Base-by-base conservation (phyloP, 2,888 invertebrate species). In the Ceriagrion tenellum region DNA sequence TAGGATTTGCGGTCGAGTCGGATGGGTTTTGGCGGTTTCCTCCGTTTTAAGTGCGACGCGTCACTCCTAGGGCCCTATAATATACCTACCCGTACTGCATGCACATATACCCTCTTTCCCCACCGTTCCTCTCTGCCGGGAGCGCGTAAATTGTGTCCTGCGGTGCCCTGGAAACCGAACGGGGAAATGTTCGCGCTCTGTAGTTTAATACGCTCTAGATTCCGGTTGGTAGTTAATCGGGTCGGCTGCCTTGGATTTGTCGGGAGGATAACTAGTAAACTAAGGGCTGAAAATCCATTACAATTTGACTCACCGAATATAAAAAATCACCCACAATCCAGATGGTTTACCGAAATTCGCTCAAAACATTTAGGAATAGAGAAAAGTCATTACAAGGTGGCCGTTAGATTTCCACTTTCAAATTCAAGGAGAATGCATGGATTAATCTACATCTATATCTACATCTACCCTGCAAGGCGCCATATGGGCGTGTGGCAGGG, bases 1-100 rank as follows among this genome's bases (percentile, higher is more conserved):
- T 81, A 81, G 30, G 81, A 35, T 81, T 81, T 81, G 81, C 81
- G 81, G 81, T 16, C 4, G 35, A 81, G 81, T 81, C 35, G 35
- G 81, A 81, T 81, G 81, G 81, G 35, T 81, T 81, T 81, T 81
- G 30, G 81, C 35, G 81, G 81, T 81, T 81, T 81, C 81, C 81
- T 35, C 30, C 35, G 13, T 30, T 69, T 69, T 35, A 81, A 81
- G 81, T 35, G 35, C 81, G 35, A 35, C 81, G 0, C 81, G 81
- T 81, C 35, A 81, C 81, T 81, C 26, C 81, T 30, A 35, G 81
- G 0, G 30, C 35, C 35, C 81, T 81, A 35, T 81, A 81, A 81
- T 81, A 81, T 35, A 30, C 74, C 74, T 30, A 30, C 16, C n/a
- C 74, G 16, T n/a, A n/a, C n/a, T n/a, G n/a, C n/a, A 30, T 30